Evolutionary conservation across 2,888 invertebrate species (phyloP).

Genomic region (Synanthedon tipuliformis): DNA sequence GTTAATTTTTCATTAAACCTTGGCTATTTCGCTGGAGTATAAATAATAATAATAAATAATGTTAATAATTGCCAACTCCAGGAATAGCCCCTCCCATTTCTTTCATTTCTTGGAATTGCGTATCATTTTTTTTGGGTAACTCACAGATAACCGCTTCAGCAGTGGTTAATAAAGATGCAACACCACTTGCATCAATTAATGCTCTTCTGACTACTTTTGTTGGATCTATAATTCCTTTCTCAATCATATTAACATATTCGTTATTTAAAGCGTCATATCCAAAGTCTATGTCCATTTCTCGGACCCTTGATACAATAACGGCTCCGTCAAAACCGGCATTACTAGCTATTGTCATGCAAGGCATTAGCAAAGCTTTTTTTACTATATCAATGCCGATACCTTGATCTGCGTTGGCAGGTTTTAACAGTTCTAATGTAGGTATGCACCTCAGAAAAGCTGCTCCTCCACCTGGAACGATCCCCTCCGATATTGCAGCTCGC

Average conservation of each 20-base stretch:
- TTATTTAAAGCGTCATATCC: constrained; percentile 92
- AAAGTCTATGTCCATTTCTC: constrained; percentile 75
- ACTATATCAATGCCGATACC: constrained; percentile 84
- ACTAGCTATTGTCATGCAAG: constrained; percentile 87
- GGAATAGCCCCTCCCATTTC: constrained; percentile 6
- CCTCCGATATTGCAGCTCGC: constrained; percentile 93
- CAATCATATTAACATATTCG: constrained; percentile 90
- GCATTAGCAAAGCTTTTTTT: constrained; percentile 84
- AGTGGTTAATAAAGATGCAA: constrained; percentile 71
- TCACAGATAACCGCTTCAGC: constrained; percentile 98
- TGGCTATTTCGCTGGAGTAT: too few species aligned
- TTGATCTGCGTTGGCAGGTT: constrained; percentile 80
- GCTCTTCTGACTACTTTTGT: constrained; percentile 77
- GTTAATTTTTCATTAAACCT: too few species aligned
- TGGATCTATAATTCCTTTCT: constrained; percentile 94
- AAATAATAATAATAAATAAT: too few species aligned
- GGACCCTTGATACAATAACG: constrained; percentile 89
- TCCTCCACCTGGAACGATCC: constrained; percentile 96
- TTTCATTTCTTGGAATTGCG: neutral
- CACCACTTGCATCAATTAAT: constrained; percentile 50
- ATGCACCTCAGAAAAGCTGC: constrained; percentile 88
- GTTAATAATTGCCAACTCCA: constrained; percentile 4
- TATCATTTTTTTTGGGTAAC: constrained; percentile 22
- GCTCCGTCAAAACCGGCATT: constrained; percentile 94
- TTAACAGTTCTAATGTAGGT: constrained; percentile 73